These are phyloP conservation scores for Macrochelys suwanniensis DNA, from an alignment of 2,797 vertebrate genomes.

Conservation along the genomic window DNA sequence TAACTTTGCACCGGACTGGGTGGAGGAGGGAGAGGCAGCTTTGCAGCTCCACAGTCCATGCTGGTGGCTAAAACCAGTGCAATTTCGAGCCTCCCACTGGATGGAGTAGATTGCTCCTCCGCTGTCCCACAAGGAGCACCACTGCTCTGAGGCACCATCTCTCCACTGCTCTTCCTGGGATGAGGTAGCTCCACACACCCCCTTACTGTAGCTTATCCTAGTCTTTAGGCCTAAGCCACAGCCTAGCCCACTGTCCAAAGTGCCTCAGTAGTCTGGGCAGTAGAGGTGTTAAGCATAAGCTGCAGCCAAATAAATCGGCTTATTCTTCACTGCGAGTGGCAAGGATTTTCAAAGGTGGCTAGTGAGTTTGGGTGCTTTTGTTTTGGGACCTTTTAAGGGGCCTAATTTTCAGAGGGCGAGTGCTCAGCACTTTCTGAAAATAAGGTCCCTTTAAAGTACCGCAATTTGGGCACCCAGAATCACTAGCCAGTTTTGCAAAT, in stretches of 20 bases:
- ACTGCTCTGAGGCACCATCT: neutral
- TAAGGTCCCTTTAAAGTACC: neutral
- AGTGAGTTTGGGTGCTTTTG: neutral
- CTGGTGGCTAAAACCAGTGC: neutral
- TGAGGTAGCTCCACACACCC: neutral
- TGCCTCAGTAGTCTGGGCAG: rapidly evolving
- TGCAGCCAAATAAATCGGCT: neutral
- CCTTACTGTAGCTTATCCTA: neutral
- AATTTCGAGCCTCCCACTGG: neutral
- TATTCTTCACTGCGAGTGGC: neutral
- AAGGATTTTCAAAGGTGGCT: neutral
- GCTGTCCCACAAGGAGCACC: neutral
- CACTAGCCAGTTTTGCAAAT: neutral
- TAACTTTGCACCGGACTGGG: neutral
- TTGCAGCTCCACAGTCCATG: neutral
- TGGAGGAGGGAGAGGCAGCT: neutral
- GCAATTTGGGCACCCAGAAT: neutral
- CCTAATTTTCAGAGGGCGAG: neutral
- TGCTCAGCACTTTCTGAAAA: neutral
- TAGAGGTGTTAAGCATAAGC: neutral
- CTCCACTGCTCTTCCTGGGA: neutral
- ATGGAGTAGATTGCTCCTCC: neutral
- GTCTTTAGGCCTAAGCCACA: neutral
- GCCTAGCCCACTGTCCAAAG: neutral
- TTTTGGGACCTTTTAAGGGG: neutral